Evolutionary conservation across 2,113 vertebrate genomes (phyloP), one percentile per base, ranked within the genome.

Genomic region (Lathamus discolor): DNA sequence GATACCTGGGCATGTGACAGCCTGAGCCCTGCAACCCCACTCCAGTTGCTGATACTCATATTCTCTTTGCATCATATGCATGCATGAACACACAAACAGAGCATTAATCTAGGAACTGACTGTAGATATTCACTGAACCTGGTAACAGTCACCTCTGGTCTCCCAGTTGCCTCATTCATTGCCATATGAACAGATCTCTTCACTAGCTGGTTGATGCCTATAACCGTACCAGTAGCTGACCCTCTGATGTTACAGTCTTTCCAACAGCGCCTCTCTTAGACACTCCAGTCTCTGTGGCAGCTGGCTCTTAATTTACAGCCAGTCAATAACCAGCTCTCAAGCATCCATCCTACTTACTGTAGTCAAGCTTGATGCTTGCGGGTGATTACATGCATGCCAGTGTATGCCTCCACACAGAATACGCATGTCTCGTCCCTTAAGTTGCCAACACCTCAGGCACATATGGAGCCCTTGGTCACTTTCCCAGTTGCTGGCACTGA

Each of bases 361-460:
- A 24, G 37, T 49, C 22, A 51, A 44, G 48, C 22, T 41, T 59
- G 37, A 41, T 41, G 18, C 37, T 57, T 77, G 10, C 37, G 64
- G 19, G 17, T 64, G 54, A 17, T 57, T 51, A 9, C 48, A 35
- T 4, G 15, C 13, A 12, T 1, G 2, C 29, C 41, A 23, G 2
- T 0, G 0, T 41, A 10, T 62, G 16, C 7, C 35, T 68, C 37
- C 29, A 46, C 31, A n/a, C 27, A n/a, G 33, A 62, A n/a, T 31
- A 25, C 4, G 8, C 5, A 9, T 31, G 31, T 37, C 1, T 20
- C 3, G 11, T 59, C 23, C 66, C 23, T 51, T 67, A 16, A 31
- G 23, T 39, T 54, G n/a, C 28, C 0, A 0, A 4, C 17, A 29
- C 7, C 9, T 8, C 51, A 17, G 68, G 17, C 18, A 4, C 7